Conservation (phyloP, 2,888 invertebrate genomes). For the Sialis fuliginosa region DNA sequence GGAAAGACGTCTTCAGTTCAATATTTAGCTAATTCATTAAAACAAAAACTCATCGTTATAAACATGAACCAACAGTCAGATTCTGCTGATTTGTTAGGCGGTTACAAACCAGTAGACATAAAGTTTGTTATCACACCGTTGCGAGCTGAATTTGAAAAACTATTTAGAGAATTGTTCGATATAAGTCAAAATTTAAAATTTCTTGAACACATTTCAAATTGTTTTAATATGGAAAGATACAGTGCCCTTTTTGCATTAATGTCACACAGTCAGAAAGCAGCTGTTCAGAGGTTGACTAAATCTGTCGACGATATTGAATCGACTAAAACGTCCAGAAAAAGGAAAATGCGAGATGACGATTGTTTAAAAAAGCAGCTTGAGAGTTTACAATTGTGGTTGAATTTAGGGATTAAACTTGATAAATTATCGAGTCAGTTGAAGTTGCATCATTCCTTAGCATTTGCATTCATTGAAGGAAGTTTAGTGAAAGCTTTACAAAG, state of each 20-base stretch:
- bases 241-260: conserved; percentile 53
- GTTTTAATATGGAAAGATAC: conserved; percentile 59
- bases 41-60: conserved; percentile 76
- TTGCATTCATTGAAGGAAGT: conserved; percentile 87
- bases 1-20: conserved; percentile 95
- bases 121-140: conserved; percentile 69
- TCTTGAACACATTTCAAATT: conserved; percentile 58
- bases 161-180: conserved; percentile 66
- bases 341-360: background rate
- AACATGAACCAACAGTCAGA: conserved; percentile 99
- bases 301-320: conserved; percentile 9
- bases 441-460: conserved; percentile 54
- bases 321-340: background rate
- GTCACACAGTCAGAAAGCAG: conserved; percentile 53
- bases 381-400: conserved; percentile 41
- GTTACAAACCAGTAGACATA: conserved; percentile 90
- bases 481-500: conserved; percentile 77
- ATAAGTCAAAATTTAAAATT: conserved; percentile 66
- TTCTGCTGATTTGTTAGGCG: conserved; percentile 88
- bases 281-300: conserved; percentile 31
- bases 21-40: conserved; percentile 67
- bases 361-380: conserved; percentile 18
- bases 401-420: conserved; percentile 42
- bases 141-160: conserved; percentile 59
- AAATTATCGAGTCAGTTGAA: conserved; percentile 60